Evolutionary conservation across 2,888 invertebrate genomes (phyloP).

Genomic region (Seira ritae): DNA sequence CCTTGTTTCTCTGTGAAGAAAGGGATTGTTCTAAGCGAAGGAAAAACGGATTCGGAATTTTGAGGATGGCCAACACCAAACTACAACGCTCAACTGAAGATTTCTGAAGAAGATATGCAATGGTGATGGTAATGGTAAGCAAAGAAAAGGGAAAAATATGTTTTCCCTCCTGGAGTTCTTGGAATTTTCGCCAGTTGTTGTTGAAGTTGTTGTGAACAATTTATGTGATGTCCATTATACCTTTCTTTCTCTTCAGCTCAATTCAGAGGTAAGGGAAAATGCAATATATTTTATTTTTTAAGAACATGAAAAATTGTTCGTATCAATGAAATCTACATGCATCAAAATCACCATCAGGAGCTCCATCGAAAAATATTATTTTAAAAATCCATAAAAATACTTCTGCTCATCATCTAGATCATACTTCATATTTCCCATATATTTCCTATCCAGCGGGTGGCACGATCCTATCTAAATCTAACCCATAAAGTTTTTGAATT

Average conservation of each 20-base stretch:
- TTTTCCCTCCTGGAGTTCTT: slow-evolving; percentile 49
- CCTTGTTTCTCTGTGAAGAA: neutral
- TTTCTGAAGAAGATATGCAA: neutral
- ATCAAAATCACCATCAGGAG: slow-evolving; percentile 4
- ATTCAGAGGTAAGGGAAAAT: neutral
- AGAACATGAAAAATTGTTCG: slow-evolving; percentile 44
- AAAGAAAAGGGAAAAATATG: slow-evolving; percentile 38
- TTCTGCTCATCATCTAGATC: slow-evolving; percentile 58
- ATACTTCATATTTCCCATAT: slow-evolving; percentile 27
- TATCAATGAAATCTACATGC: slow-evolving; percentile 27
- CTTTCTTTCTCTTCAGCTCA: neutral
- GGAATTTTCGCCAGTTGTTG: slow-evolving; percentile 60
- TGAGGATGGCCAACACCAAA: neutral
- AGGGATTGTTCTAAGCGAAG: neutral
- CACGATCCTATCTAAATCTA: slow-evolving; percentile 41
- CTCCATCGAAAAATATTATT: neutral
- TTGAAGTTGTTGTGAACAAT: slow-evolving; percentile 54
- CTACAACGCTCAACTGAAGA: no score
- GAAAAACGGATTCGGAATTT: neutral
- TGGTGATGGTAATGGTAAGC: no score
- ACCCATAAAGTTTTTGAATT: neutral
- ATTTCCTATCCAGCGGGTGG: slow-evolving; percentile 41
- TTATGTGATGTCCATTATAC: slow-evolving; percentile 41
- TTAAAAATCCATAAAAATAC: slow-evolving; percentile 35
- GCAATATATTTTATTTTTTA: slow-evolving; percentile 46